phyloP scores from a whole-genome alignment of 2,888 invertebrate genomes.

The Drosophila dives region DNA sequence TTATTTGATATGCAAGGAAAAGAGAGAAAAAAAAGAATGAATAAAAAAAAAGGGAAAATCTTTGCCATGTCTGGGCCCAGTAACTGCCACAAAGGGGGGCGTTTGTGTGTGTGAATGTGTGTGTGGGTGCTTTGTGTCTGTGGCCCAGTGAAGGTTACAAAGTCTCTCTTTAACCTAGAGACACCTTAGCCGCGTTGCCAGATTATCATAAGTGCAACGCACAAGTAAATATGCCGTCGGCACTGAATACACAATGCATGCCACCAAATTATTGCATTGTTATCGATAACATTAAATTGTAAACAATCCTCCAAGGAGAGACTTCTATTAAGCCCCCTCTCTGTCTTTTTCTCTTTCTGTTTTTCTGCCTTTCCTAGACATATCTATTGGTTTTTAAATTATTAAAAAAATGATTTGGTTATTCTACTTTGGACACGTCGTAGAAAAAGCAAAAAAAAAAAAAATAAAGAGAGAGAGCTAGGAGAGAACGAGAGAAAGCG shows the following conservation, averaged over 20 bases:
- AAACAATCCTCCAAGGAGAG: neutral
- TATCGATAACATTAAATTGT: constrained; percentile 17
- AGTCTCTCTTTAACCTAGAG: constrained; percentile 50
- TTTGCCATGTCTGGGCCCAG: constrained; percentile 44
- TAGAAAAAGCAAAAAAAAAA: no score
- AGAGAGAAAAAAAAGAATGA: constrained; percentile 13
- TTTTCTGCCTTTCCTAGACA: no score
- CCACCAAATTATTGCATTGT: constrained; percentile 1
- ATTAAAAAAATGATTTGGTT: neutral
- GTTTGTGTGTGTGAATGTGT: constrained; percentile 7
- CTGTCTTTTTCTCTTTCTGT: no score
- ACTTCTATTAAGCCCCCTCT: neutral
- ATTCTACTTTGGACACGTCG: no score
- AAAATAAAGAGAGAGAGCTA: no score
- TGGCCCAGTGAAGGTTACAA: constrained; percentile 52
- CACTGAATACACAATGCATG: constrained; percentile 10
- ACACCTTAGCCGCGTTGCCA: constrained; percentile 35
- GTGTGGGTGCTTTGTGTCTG: constrained; percentile 37
- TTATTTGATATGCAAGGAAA: constrained; percentile 49
- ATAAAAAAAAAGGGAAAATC: constrained; percentile 43
- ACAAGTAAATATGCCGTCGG: constrained; percentile 26
- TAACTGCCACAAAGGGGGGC: constrained; percentile 37
- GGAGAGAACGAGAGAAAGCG: neutral
- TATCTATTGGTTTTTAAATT: neutral
- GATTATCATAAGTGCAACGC: constrained; percentile 35